Conservation (phyloP, 1,140 invertebrate species). For the Nixonia krombeini region DNA sequence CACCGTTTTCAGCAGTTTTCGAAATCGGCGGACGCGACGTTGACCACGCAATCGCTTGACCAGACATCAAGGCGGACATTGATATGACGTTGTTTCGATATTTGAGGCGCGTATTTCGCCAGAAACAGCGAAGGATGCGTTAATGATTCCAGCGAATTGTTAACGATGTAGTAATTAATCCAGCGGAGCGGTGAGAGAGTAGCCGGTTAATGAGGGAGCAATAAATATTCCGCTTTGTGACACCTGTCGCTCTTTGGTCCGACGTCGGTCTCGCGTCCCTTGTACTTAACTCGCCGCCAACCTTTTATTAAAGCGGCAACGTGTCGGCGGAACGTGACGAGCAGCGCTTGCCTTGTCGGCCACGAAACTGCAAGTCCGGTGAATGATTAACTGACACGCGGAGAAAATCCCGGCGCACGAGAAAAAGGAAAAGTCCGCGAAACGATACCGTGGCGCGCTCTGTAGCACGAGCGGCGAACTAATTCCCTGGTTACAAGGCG, state of each 20-base stretch:
- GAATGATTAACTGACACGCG: background rate
- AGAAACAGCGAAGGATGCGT: too few relatives aligned
- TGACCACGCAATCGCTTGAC: too few relatives aligned
- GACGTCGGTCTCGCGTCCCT: constrained; percentile 1
- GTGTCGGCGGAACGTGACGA: background rate
- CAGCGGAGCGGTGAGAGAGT: background rate
- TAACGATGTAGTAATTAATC: constrained; percentile 6
- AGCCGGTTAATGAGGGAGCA: background rate
- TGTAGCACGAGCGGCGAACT: too few relatives aligned
- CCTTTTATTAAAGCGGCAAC: constrained; percentile 6
- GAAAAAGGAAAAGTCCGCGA: constrained; percentile 5
- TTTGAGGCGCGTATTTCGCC: too few relatives aligned
- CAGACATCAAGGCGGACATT: too few relatives aligned
- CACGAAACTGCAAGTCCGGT: background rate
- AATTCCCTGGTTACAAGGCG: too few relatives aligned
- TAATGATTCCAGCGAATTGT: background rate
- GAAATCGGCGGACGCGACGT: too few relatives aligned
- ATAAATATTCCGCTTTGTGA: constrained; percentile 10
- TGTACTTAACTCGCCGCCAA: constrained; percentile 4
- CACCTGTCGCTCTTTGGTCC: constrained; percentile 1
- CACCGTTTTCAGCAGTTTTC: too few relatives aligned
- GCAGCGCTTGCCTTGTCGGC: background rate
- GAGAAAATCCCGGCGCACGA: background rate
- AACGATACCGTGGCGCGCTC: too few relatives aligned
- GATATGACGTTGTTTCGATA: too few relatives aligned